These are phyloP conservation scores for Acanthosoma haemorrhoidale DNA, from an alignment of 2,888 invertebrate genomes.

Conservation along the genomic window DNA sequence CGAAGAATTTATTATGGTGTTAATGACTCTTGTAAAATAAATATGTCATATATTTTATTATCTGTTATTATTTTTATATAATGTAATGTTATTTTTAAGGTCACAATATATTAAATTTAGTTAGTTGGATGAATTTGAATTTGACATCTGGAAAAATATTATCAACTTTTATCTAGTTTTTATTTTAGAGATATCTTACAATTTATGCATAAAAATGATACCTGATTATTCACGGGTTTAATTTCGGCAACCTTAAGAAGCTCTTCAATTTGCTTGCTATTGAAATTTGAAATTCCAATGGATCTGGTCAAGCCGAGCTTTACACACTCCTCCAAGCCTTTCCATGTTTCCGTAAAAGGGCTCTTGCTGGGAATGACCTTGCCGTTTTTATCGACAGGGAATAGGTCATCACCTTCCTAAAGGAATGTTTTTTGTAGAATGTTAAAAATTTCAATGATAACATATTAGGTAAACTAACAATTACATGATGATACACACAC, in stretches of 20 bases:
- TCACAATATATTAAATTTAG: too few relatives aligned
- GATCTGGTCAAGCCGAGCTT: slow-evolving; percentile 63
- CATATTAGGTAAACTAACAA: neutral
- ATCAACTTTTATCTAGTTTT: too few relatives aligned
- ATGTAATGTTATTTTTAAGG: too few relatives aligned
- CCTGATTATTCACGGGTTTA: slow-evolving; percentile 63
- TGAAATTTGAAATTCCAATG: slow-evolving; percentile 81
- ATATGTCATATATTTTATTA: too few relatives aligned
- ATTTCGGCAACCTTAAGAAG: slow-evolving; percentile 57
- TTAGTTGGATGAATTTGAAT: too few relatives aligned
- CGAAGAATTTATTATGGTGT: too few relatives aligned
- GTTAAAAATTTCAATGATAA: neutral
- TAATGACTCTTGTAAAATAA: too few relatives aligned
- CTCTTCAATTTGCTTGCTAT: slow-evolving; percentile 64
- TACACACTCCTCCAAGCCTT: slow-evolving; percentile 65
- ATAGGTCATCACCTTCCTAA: slow-evolving; percentile 59
- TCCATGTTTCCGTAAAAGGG: slow-evolving; percentile 70
- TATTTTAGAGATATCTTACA: too few relatives aligned
- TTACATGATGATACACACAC: neutral
- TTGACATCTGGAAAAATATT: too few relatives aligned
- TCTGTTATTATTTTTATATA: too few relatives aligned
- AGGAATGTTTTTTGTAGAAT: neutral
- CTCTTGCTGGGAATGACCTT: slow-evolving; percentile 58
- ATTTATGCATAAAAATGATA: too few relatives aligned
- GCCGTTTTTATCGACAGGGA: slow-evolving; percentile 56